phyloP scores from a whole-genome alignment of 2,797 vertebrate species.

The Sebastes iracundus region DNA sequence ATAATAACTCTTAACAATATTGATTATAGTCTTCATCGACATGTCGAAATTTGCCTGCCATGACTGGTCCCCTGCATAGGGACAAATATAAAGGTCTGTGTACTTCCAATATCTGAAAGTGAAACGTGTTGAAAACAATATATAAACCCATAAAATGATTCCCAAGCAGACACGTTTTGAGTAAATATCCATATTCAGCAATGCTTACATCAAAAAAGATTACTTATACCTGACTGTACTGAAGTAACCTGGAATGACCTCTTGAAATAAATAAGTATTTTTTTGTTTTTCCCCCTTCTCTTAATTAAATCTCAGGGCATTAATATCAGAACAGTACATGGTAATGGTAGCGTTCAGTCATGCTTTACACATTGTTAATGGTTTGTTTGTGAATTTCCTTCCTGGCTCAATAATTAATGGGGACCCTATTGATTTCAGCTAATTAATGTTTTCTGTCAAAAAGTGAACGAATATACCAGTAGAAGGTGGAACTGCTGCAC shows the following conservation, averaged over 20 bases:
- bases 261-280: not conserved
- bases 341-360: constrained; percentile 37
- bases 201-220: not conserved
- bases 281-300: not conserved
- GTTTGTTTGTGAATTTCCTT: constrained; percentile 43
- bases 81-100: constrained; percentile 7
- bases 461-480: constrained; percentile 3
- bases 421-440: constrained; percentile 40
- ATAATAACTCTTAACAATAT: constrained; percentile 22
- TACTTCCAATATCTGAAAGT: not conserved
- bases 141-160: not conserved
- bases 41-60: not conserved
- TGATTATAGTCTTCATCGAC: constrained; percentile 1
- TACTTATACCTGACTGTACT: not conserved
- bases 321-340: not conserved
- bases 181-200: not conserved
- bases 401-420: constrained; percentile 45
- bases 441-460: constrained; percentile 46
- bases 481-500: not conserved
- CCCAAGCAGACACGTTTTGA: not conserved
- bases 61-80: not conserved
- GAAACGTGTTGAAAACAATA: not conserved
- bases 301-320: constrained; percentile 24
- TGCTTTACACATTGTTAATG: constrained; percentile 43
- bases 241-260: not conserved